These are phyloP conservation scores for Cotesia congregata DNA, from an alignment of 2,888 invertebrate species.

Conservation along the genomic window DNA sequence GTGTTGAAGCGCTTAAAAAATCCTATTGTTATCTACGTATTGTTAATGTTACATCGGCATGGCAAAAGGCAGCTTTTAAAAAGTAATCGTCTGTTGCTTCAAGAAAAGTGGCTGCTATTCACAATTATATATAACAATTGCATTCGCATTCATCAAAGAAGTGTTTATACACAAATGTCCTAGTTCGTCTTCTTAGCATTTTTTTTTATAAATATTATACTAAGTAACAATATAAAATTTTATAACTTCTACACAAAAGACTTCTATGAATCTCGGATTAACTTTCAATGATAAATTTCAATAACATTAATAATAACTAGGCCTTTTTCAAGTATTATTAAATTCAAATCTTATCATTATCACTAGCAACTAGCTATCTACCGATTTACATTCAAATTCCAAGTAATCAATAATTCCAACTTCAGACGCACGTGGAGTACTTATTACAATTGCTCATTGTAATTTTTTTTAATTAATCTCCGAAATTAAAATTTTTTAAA, in stretches of 20 bases:
- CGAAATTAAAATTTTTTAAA: too few species aligned
- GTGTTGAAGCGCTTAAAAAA: neutral
- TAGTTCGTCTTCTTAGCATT: constrained; percentile 7
- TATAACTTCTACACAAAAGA: neutral
- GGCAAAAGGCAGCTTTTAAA: neutral
- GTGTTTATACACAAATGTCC: constrained; percentile 25
- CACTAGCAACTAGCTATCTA: neutral
- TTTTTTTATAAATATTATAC: neutral
- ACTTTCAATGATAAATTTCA: too few species aligned
- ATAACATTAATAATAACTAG: too few species aligned
- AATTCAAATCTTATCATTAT: too few species aligned
- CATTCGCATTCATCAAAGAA: constrained; percentile 16
- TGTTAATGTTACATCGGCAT: neutral
- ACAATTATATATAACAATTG: neutral
- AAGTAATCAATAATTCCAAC: too few species aligned
- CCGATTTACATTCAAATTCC: too few species aligned
- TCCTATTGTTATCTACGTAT: neutral
- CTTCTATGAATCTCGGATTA: too few species aligned
- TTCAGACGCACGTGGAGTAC: too few species aligned
- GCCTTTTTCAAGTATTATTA: too few species aligned
- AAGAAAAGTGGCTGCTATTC: neutral
- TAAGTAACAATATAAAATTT: constrained; percentile 16
- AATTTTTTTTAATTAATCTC: too few species aligned
- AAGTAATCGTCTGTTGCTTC: constrained; percentile 8
- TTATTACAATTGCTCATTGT: too few species aligned